A percentile compares a stretch with the other conserved stretches of the same genome.
Conservation (phyloP, 2,888 invertebrate genomes). For the Drosophila helvetica region DNA sequence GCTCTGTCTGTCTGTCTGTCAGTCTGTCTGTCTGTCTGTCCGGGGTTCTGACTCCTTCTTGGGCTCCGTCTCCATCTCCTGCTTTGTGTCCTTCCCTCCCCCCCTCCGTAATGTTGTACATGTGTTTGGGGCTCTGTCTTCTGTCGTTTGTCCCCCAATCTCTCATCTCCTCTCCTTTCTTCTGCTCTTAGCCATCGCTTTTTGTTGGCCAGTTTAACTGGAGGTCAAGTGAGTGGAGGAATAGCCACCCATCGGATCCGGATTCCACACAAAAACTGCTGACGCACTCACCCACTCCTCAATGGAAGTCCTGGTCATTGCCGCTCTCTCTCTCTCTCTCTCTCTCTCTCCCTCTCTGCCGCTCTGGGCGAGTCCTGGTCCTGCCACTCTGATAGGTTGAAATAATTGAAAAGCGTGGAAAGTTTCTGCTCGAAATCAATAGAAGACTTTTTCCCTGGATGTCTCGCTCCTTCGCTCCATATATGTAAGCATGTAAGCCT, state of each 20-base stretch:
- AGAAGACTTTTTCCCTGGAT: not conserved
- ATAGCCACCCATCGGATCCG: slow-evolving; percentile 4
- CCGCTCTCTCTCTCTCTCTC: slow-evolving; percentile 5
- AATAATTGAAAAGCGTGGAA: slow-evolving; percentile 70
- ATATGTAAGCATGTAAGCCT: not conserved
- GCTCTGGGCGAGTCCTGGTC: slow-evolving; percentile 37
- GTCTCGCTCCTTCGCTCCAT: not conserved
- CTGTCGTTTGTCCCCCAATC: not conserved
- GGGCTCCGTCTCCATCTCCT: not conserved
- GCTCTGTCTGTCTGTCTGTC: slow-evolving; percentile 12
- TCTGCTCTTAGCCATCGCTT: slow-evolving; percentile 4
- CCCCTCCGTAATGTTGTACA: not conserved
- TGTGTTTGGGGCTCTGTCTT: not conserved
- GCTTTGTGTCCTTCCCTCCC: not conserved
- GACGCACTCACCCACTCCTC: slow-evolving; percentile 43
- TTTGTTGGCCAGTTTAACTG: slow-evolving; percentile 72
- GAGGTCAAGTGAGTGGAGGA: slow-evolving; percentile 64
- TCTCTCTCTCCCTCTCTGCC: slow-evolving; percentile 11
- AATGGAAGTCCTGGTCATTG: not conserved
- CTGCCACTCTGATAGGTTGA: slow-evolving; percentile 54
- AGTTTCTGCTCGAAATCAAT: slow-evolving; percentile 13
- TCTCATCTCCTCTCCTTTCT: slow-evolving; percentile 2
- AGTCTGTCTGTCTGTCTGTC: slow-evolving; percentile 9
- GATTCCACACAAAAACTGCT: slow-evolving; percentile 44
- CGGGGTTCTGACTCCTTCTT: not conserved